Evolutionary conservation across 2,113 vertebrate species (phyloP), one percentile per base, ranked within the genome.

Genomic region (Herpetotheres cachinnans): DNA sequence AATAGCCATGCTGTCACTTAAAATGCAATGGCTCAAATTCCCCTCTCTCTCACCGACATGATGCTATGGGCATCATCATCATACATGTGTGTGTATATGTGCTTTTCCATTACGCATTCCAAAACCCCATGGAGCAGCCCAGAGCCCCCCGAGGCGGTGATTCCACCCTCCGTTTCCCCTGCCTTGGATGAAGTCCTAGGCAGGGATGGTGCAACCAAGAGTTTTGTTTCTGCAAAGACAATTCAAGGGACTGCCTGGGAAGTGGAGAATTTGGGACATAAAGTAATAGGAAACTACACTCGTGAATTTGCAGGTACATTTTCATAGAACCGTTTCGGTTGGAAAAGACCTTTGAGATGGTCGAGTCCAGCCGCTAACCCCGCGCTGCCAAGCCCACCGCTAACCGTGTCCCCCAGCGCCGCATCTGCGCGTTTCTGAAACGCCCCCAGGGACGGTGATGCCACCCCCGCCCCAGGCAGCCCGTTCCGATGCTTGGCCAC

Each of bases 41-140:
- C 13, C n/a, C 36, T 36, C 59, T 52, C 26, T 29, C 30, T 55
- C 49, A 38, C 1, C 1, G 76, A 13, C 36, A 9, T 1, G 13
- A 36, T 34, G 40, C 13, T 16, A 4, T 7, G 26, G 70, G 44
- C 42, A 40, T 44, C 11, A 2, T 34, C 34, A 16, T 42, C 42
- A 42, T 42, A 11, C 32, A 40, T 9, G 8, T 3, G 21, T 0
- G 0, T 5, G 22, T 10, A 11, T 6, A 11, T 3, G 30, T 47
- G 38, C 10, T 65, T 59, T 52, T n/a, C 49, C 32, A 29, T 17
- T 11, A 27, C 1, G 32, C 9, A 26, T 66, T 81, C 40, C 52
- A 40, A 83, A 73, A 38, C 20, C 3, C 0, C 9, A 14, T 4
- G 25, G 47, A 63, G 22, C 1, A 0, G 17, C 14, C 44, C 66